Evolutionary conservation across 2,888 invertebrate species (phyloP), one percentile per base, ranked within the genome.

Genomic region (Drosophila setosimentum): DNA sequence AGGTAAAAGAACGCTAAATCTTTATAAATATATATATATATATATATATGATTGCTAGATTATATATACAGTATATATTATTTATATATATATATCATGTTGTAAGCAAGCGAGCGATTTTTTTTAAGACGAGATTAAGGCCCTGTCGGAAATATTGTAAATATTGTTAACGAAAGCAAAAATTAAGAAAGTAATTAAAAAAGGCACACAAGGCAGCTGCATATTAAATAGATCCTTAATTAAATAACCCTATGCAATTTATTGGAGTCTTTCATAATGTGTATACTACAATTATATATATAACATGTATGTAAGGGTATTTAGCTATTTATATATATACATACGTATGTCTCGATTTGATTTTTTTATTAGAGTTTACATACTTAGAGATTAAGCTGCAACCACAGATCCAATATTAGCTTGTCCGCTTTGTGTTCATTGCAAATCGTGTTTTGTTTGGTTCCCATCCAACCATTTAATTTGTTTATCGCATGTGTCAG

Each of bases 101-200:
- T 87, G 81, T 87, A 84, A 73, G 79, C 72, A 74, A 74, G 30
- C 70, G 69, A 69, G 81, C 81, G 81, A 73, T 67, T 82, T 77
- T 75, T 73, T 88, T 80, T 68, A 80, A 77, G 64, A 73, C 57
- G 61, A 70, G 80, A 79, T 78, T 78, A 78, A 68, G 76, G 58
- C 65, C 69, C 63, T 73, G 63, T 80, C 78, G 59, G 74, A 80
- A 73, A 67, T 51, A 24, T 48, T 83, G 87, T 86, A 82, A 78
- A 82, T 87, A 90, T 86, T 87, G 87, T 87, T 90, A 81, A 90
- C 62, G 59, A 69, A 68, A 65, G 71, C 61, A 51, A 35, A 50
- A n/a, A 66, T 53, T 50, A 45, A 29, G 53, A 51, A 58, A 58
- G 45, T 45, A 45, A 45, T 45, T 45, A 7, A 32, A 49, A 32